Evolutionary conservation across 2,888 invertebrate species (phyloP).

Genomic region (Andricus curvator): DNA sequence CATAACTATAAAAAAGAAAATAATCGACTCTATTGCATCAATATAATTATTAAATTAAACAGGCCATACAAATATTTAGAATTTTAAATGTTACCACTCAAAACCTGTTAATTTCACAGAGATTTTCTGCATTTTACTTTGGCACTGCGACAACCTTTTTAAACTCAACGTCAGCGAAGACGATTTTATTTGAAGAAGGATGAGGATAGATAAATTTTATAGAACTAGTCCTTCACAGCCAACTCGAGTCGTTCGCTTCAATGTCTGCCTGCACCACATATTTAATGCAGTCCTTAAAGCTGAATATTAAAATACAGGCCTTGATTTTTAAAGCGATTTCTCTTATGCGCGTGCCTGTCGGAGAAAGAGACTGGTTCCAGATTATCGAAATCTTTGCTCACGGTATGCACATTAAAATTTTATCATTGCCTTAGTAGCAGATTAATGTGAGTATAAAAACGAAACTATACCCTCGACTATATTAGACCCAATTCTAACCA

Average conservation of each 20-base stretch:
- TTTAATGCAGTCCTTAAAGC: constrained; percentile 13
- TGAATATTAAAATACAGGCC: neutral
- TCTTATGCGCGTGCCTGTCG: neutral
- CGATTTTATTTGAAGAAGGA: neutral
- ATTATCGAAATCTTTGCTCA: constrained; percentile 22
- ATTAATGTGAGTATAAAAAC: constrained; percentile 27
- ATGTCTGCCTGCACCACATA: neutral
- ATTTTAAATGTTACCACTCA: constrained; percentile 8
- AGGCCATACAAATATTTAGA: neutral
- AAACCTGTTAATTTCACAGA: neutral
- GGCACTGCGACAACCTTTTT: neutral
- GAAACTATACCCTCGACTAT: neutral
- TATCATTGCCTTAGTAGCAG: constrained; percentile 11
- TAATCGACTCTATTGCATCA: neutral
- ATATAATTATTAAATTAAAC: neutral
- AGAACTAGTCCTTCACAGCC: neutral
- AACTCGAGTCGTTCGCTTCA: neutral
- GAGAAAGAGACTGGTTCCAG: constrained; percentile 13
- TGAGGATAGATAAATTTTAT: neutral
- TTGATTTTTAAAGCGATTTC: neutral
- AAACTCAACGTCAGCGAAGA: neutral
- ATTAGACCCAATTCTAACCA: neutral
- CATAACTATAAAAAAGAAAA: neutral
- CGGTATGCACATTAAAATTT: constrained; percentile 6
- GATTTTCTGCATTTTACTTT: neutral